These are phyloP conservation scores for Alauda arvensis DNA, from an alignment of 2,797 vertebrate genomes.

Conservation along the genomic window DNA sequence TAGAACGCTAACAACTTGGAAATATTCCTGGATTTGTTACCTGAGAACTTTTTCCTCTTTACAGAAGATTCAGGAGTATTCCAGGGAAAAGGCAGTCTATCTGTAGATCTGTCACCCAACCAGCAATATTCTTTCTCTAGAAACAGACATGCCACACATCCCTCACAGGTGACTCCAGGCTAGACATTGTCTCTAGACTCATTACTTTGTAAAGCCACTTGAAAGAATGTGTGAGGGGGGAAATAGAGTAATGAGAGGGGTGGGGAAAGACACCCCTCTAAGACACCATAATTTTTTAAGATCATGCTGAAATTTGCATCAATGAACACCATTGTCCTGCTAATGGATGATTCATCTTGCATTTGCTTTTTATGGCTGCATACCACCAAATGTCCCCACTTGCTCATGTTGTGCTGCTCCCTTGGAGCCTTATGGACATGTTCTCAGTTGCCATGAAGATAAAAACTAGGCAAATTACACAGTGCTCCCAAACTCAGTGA, in stretches of 20 bases:
- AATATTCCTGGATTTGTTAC: neutral
- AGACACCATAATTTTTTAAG: neutral
- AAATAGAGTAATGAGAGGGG: neutral
- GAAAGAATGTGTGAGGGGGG: neutral
- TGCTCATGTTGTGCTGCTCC: fast-evolving
- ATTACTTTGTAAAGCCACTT: neutral
- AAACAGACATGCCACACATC: neutral
- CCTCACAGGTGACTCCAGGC: neutral
- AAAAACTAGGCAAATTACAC: neutral
- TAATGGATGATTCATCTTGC: neutral
- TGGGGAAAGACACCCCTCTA: neutral
- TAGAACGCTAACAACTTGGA: neutral
- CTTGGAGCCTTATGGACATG: neutral
- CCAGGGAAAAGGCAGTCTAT: neutral
- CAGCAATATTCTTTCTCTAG: neutral
- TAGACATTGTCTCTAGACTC: neutral
- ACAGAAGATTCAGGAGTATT: neutral
- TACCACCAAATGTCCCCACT: neutral
- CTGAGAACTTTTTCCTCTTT: neutral
- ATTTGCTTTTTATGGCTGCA: neutral
- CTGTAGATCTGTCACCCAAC: neutral
- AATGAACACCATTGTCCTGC: neutral
- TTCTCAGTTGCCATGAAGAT: neutral
- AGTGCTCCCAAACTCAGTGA: neutral
- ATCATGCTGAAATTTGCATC: neutral